Base-by-base conservation (phyloP, 2,888 invertebrate species). In the Sussaba pulchella region DNA sequence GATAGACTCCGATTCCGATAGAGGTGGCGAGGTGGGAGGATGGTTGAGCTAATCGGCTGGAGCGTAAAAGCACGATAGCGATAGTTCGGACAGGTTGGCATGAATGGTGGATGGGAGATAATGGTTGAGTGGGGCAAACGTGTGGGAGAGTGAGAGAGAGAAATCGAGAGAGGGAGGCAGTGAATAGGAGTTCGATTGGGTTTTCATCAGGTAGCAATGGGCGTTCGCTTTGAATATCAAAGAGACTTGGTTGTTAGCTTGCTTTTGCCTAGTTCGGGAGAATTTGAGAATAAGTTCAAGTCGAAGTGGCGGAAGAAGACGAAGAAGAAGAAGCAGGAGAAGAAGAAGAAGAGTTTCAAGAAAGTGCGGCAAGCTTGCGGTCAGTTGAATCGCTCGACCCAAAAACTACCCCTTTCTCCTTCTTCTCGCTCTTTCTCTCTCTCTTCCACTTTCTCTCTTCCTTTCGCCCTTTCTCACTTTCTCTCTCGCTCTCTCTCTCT, bases 201-300 rank as follows among this genome's bases (percentile, higher is more conserved):
- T 74, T 81, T 81, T 74, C 78, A 81, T 81, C 74, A 74, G 66
- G 78, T 66, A 81, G 70, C 81, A 74, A 81, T 81, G 78, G 78
- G 39, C 52, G 73, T 78, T 70, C 78, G 74, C 73, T 81, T 78
- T 81, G 81, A 81, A 81, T 81, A 81, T 78, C 81, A 70, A 81
- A 74, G 77, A 81, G 78, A 61, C 63, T 72, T 36, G 14, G 8
- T 36, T 52, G 8, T 36, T 52, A 39, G 43, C 26, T 39, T 52
- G 8, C 61, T 52, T n/a, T 52, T 14, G 41, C 63, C 24, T 66
- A 21, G 61, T 10, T 26, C 31, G 31, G 50, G 52, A 26, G 59
- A 69, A 69, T 26, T 24, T 10, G 47, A 54, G 67, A 61, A 14
- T 10, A 54, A 54, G 54, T 52, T 57, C 57, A 57, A 31, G 31